Conservation (phyloP, 2,113 vertebrate species). For the Ariopsis seemanni region DNA sequence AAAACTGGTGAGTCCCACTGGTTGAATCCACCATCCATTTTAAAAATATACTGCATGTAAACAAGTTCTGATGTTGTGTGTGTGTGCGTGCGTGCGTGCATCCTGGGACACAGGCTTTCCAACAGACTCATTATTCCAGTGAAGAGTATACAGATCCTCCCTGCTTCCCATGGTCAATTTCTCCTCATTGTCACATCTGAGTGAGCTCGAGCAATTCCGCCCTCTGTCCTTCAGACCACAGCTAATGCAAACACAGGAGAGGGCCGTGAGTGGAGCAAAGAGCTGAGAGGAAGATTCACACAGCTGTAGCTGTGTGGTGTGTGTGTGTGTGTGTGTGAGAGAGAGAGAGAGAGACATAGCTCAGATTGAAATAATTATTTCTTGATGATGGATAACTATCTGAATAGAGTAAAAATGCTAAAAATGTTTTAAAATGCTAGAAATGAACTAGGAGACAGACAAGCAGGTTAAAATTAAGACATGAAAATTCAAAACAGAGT, state of each 20-base stretch:
- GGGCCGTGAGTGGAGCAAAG: conserved; percentile 27
- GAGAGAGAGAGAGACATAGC: not conserved
- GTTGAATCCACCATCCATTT: no score
- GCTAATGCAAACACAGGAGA: conserved; percentile 62
- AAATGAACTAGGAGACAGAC: conserved; percentile 18
- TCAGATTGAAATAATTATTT: not conserved
- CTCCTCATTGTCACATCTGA: conserved; percentile 64
- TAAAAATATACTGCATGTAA: not conserved
- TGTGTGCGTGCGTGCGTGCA: not conserved
- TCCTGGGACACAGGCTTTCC: not conserved
- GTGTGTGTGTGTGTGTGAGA: not conserved
- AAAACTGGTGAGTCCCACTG: not conserved
- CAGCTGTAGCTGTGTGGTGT: not conserved
- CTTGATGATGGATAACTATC: not conserved
- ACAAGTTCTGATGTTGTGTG: not conserved
- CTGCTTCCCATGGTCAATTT: conserved; percentile 41
- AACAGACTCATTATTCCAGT: conserved; percentile 29
- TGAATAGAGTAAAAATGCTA: not conserved
- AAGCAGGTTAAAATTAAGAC: conserved; percentile 23
- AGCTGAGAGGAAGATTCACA: not conserved
- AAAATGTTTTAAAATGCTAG: not conserved
- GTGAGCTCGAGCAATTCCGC: conserved; percentile 65
- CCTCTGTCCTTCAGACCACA: conserved; percentile 64
- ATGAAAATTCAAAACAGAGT: conserved; percentile 50
- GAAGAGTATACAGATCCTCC: conserved; percentile 19